Base-by-base conservation (phyloP, 2,797 vertebrate species). In the Telmatherina bonti region DNA sequence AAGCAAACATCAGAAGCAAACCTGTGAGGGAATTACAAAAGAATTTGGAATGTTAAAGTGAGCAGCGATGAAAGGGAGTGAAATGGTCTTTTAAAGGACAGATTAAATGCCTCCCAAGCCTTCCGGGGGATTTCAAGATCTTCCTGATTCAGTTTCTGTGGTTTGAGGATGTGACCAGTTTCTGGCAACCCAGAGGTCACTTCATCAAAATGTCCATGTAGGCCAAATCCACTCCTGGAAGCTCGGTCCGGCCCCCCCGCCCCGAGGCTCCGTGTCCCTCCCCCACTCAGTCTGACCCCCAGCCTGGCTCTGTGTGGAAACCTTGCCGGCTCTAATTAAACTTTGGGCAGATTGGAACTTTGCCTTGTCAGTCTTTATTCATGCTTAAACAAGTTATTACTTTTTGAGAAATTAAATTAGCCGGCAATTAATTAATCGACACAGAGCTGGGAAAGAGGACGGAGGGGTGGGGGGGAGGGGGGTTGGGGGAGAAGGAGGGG, bases 361-460 rank as follows among this genome's bases (percentile, higher is more conserved):
- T 92, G 88, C 89, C 91, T 90, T 93, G 91, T 93, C 93, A 92
- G 88, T 94, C 90, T 93, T 92, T 93, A 93, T 94, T 94, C 91
- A 81, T 80, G 87, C 89, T 94, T 94, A 93, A 93, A 93, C 92
- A 92, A 94, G 85, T 94, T 94, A 94, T 95, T 94, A 93, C 89
- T 93, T 93, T 93, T 91, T 81, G 83, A 89, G 85, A 92, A 93
- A 94, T 94, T 94, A 92, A 94, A 94, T 94, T 94, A 94, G 92
- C 84, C 81, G 82, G 85, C 91, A 93, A 94, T 94, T 94, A 95
- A 94, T 95, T 93, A 94, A 93, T 93, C 85, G 85, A 92, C 92
- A 91, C 85, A 67, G 89, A 76, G 89, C 88, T 76, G 76, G 75
- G 79, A 84, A 93, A 81, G 74, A 86, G 84, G 84, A 76, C 71